These are phyloP conservation scores for Crocallis elinguaria DNA, from an alignment of 2,888 invertebrate species.

Conservation along the genomic window DNA sequence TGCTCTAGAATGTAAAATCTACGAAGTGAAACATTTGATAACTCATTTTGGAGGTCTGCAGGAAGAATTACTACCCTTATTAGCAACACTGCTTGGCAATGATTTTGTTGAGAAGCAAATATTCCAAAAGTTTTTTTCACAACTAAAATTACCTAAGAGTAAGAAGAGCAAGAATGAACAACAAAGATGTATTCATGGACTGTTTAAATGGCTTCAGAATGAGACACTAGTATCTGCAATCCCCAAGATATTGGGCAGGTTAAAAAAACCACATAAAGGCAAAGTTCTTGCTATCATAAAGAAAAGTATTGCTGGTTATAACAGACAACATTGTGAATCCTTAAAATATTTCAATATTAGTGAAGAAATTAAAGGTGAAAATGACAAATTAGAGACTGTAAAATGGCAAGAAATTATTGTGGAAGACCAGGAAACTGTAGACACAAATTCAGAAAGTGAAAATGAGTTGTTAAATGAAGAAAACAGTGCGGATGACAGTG, in stretches of 20 bases:
- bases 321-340: slow-evolving; percentile 83
- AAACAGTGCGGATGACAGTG: slow-evolving; percentile 44
- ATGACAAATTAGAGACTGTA: neutral
- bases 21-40: slow-evolving; percentile 88
- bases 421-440: slow-evolving; percentile 31
- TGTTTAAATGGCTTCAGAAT: slow-evolving; percentile 91
- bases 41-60: slow-evolving; percentile 87
- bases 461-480: slow-evolving; percentile 46
- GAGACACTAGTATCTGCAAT: slow-evolving; percentile 89
- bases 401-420: slow-evolving; percentile 19
- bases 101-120: slow-evolving; percentile 90
- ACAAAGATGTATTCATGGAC: slow-evolving; percentile 88
- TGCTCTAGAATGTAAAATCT: slow-evolving; percentile 88
- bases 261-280: slow-evolving; percentile 83
- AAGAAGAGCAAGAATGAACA: slow-evolving; percentile 83
- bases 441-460: slow-evolving; percentile 40
- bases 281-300: slow-evolving; percentile 85
- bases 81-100: slow-evolving; percentile 94
- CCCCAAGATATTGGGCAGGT: slow-evolving; percentile 86
- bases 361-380: slow-evolving; percentile 28
- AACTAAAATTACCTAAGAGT: slow-evolving; percentile 85
- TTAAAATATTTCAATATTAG: slow-evolving; percentile 83
- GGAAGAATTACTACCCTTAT: slow-evolving; percentile 88
- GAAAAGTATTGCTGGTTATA: slow-evolving; percentile 87
- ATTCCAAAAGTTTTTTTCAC: slow-evolving; percentile 89